Evolutionary conservation across 2,888 invertebrate species (phyloP).

Genomic region (Scelioninae gen. 1): DNA sequence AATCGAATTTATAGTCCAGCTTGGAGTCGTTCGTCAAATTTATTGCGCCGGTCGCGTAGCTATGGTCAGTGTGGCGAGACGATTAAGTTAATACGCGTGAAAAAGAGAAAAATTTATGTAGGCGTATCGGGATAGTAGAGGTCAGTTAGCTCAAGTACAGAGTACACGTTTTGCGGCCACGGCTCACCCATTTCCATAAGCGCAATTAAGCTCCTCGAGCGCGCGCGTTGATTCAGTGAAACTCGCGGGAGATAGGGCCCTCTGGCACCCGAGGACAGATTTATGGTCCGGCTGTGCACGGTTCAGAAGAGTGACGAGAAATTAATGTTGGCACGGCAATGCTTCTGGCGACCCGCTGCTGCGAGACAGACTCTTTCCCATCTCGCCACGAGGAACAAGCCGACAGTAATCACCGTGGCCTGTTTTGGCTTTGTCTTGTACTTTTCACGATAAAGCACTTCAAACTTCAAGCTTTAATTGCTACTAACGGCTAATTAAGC

Average conservation of each 20-base stretch:
- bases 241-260: slow-evolving; percentile 69
- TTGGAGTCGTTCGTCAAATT: slow-evolving; percentile 71
- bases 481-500: background rate
- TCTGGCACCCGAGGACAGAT: slow-evolving; percentile 71
- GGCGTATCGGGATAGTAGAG: slow-evolving; percentile 66
- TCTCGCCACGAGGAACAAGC: slow-evolving; percentile 26
- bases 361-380: slow-evolving; percentile 52
- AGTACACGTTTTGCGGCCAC: slow-evolving; percentile 55
- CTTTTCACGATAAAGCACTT: slow-evolving; percentile 3
- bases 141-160: slow-evolving; percentile 69
- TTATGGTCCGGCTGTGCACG: slow-evolving; percentile 65
- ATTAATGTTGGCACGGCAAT: slow-evolving; percentile 73
- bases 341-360: slow-evolving; percentile 73
- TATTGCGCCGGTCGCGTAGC: slow-evolving; percentile 66
- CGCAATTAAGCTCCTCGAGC: slow-evolving; percentile 69
- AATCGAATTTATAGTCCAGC: slow-evolving; percentile 71
- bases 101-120: slow-evolving; percentile 70
- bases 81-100: slow-evolving; percentile 70
- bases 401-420: slow-evolving; percentile 9
- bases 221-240: slow-evolving; percentile 69
- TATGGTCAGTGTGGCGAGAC: slow-evolving; percentile 68
- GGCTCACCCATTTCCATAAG: slow-evolving; percentile 71
- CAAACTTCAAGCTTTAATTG: background rate
- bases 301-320: slow-evolving; percentile 74
- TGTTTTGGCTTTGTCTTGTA: slow-evolving; percentile 16